A percentile compares a stretch with the other conserved stretches of the same genome.
These are phyloP conservation scores for Porphyrio hochstetteri DNA, from an alignment of 2,113 vertebrate species.

Conservation along the genomic window DNA sequence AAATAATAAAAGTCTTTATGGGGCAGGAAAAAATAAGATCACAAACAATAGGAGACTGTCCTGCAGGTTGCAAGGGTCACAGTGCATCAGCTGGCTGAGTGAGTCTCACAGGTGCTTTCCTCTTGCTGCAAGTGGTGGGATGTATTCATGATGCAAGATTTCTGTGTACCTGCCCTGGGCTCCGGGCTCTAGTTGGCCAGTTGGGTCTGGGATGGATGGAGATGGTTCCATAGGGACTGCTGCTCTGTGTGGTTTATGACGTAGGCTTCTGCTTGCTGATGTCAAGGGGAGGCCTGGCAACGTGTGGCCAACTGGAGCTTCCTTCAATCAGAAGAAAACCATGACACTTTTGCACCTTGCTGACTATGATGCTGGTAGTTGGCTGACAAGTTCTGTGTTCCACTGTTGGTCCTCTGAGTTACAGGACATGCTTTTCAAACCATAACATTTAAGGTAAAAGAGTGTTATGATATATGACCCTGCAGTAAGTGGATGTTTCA, in stretches of 20 bases:
- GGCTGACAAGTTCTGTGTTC: not conserved
- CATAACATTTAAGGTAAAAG: not conserved
- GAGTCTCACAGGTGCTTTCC: not conserved
- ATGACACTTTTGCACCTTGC: not conserved
- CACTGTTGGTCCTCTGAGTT: not conserved
- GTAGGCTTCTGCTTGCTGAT: not conserved
- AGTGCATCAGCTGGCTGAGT: not conserved
- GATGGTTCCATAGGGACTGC: not conserved
- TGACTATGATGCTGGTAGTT: not conserved
- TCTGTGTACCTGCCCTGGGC: not conserved
- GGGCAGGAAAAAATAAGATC: not conserved
- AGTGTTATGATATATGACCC: too few species aligned
- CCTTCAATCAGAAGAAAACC: not conserved
- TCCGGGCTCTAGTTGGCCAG: fast-evolving
- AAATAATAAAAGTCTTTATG: not conserved
- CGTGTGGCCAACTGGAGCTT: not conserved
- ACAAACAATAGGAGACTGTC: not conserved
- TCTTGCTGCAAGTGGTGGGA: not conserved
- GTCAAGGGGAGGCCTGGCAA: not conserved
- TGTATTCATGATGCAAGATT: fast-evolving
- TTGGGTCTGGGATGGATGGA: not conserved
- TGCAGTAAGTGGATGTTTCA: too few species aligned
- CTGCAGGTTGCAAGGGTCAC: not conserved
- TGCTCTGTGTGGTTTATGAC: not conserved
- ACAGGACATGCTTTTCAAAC: not conserved